phyloP scores from a whole-genome alignment of 2,113 vertebrate species.

The Delphinapterus leucas region DNA sequence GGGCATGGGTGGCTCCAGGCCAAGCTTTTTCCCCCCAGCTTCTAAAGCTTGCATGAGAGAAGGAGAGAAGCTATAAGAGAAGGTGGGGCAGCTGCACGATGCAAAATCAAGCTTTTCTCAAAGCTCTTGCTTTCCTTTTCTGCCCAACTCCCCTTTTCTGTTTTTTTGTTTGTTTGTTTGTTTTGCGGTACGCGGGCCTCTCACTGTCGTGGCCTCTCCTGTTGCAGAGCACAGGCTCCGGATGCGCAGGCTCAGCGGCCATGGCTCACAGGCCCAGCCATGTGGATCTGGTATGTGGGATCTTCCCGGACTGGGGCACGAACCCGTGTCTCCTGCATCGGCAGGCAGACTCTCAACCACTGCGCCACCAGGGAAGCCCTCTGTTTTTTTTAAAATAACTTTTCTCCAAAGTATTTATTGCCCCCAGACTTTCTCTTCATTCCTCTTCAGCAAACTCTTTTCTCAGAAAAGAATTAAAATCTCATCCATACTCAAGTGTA shows the following conservation, averaged over 20 bases:
- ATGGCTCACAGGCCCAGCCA: too few relatives aligned
- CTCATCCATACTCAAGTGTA: constrained; percentile 11
- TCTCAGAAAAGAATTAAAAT: not conserved
- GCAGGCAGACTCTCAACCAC: too few relatives aligned
- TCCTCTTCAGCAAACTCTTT: not conserved
- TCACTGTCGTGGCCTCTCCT: too few relatives aligned
- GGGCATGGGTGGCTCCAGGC: not conserved
- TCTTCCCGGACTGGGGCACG: too few relatives aligned
- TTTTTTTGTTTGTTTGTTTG: not conserved
- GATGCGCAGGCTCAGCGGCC: too few relatives aligned
- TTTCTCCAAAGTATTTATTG: not conserved
- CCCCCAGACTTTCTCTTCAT: not conserved
- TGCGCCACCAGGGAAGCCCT: too few relatives aligned
- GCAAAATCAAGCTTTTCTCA: not conserved
- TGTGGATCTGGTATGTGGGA: too few relatives aligned
- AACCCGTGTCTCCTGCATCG: too few relatives aligned
- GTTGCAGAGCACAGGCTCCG: too few relatives aligned
- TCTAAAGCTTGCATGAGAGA: not conserved
- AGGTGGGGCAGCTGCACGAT: not conserved
- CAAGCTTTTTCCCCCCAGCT: not conserved
- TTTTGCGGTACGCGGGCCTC: too few relatives aligned
- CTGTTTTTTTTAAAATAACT: not conserved
- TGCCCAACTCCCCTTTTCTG: not conserved
- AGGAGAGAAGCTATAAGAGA: not conserved
- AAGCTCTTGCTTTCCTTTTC: not conserved